These are phyloP conservation scores for Mugil cephalus DNA, from an alignment of 2,113 vertebrate species.

Conservation along the genomic window DNA sequence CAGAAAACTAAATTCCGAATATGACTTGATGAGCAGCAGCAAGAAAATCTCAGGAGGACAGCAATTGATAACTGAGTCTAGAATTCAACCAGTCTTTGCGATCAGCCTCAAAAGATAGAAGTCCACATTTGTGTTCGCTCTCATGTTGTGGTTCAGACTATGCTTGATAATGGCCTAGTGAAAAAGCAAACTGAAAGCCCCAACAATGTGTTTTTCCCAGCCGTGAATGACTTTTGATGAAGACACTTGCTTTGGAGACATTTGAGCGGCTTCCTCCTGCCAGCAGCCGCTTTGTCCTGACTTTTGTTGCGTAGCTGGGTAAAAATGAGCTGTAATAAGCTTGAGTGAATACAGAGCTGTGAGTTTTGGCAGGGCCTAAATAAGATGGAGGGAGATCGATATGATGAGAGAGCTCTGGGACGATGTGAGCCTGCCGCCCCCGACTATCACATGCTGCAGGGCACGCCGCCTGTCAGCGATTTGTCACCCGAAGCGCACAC, in stretches of 20 bases:
- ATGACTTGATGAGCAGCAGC: neutral
- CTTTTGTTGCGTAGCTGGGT: slow-evolving; percentile 44
- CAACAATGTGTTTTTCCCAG: neutral
- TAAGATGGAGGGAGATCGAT: slow-evolving; percentile 76
- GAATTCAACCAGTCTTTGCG: neutral
- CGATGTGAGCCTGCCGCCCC: slow-evolving; percentile 15
- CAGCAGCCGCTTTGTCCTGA: slow-evolving; percentile 37
- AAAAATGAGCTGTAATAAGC: slow-evolving; percentile 63
- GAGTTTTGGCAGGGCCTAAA: slow-evolving; percentile 79
- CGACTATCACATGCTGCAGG: slow-evolving; percentile 54
- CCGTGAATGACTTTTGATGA: slow-evolving; percentile 28
- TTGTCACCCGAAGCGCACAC: slow-evolving; percentile 50
- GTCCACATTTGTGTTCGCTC: neutral
- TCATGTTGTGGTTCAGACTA: neutral
- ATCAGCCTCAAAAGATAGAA: neutral
- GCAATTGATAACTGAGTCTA: neutral
- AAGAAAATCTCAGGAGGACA: neutral
- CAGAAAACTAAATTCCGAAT: neutral
- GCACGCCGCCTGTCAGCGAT: slow-evolving; percentile 57
- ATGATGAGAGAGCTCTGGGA: slow-evolving; percentile 55
- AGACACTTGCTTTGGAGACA: slow-evolving; percentile 36
- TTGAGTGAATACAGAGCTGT: slow-evolving; percentile 71
- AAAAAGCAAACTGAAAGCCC: neutral
- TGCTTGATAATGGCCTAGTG: neutral
- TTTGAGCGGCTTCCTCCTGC: slow-evolving; percentile 28